Evolutionary conservation across 2,113 vertebrate genomes (phyloP).

Genomic region (Solenodon paradoxus): DNA sequence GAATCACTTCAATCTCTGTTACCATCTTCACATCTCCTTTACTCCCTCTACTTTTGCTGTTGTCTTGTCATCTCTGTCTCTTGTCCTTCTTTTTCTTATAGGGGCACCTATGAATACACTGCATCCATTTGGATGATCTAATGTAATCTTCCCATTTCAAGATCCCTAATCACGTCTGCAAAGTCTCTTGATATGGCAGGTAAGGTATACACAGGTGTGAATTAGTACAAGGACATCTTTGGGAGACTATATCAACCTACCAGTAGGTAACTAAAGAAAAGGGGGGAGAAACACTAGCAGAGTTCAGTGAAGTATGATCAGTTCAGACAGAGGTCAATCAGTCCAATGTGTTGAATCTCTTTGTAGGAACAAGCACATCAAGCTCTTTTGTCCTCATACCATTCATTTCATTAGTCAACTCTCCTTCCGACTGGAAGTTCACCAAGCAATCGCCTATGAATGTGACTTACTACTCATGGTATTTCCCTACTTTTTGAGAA

Average conservation of each 20-base stretch:
- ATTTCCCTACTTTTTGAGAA: background rate
- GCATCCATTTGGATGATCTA: background rate
- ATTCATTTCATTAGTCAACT: background rate
- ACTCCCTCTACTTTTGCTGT: background rate
- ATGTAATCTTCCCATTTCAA: background rate
- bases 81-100: background rate
- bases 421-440: background rate
- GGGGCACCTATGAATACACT: background rate
- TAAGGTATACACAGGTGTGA: background rate
- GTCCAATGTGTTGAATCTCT: accelerated
- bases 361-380: background rate
- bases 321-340: background rate
- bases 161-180: background rate
- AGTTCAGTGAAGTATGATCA: background rate
- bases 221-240: background rate
- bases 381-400: background rate
- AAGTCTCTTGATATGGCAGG: background rate
- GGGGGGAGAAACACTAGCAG: background rate
- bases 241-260: background rate
- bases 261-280: background rate
- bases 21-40: background rate
- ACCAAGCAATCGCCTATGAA: background rate
- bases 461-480: too few relatives aligned
- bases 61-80: background rate
- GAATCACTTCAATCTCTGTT: background rate